These are phyloP conservation scores for Syrrhaptes paradoxus DNA, from an alignment of 2,113 vertebrate species.

Conservation along the genomic window DNA sequence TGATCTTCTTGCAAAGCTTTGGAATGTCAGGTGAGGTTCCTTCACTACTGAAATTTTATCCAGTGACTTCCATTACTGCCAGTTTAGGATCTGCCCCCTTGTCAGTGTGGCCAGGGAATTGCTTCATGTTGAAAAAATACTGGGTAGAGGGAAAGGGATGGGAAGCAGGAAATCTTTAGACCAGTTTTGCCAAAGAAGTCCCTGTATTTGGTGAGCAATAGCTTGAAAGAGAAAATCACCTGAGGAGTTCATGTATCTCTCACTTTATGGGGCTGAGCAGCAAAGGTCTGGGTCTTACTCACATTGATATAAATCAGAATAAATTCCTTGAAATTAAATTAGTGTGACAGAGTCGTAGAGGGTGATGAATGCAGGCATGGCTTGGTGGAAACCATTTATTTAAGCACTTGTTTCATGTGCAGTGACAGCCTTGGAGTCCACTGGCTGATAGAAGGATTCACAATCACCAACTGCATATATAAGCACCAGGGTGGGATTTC, in stretches of 20 bases:
- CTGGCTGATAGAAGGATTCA: not conserved
- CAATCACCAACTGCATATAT: not conserved
- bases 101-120: not conserved
- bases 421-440: not conserved
- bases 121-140: not conserved
- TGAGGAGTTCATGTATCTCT: not conserved
- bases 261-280: not conserved
- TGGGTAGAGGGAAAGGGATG: not conserved
- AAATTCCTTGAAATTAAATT: not conserved
- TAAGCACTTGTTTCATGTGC: not conserved
- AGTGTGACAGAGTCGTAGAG: not conserved
- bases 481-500: not conserved
- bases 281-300: not conserved
- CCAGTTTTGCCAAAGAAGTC: not conserved
- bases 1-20: conserved; percentile 2
- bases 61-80: not conserved
- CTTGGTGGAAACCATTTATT: not conserved
- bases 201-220: not conserved
- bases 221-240: not conserved
- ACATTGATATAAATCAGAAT: not conserved
- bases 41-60: not conserved
- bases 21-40: not conserved
- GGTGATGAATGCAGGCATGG: not conserved
- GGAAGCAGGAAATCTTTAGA: not conserved
- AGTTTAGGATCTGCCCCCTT: not conserved